Base-by-base conservation (phyloP, 2,888 invertebrate species). In the Erynnis tages region DNA sequence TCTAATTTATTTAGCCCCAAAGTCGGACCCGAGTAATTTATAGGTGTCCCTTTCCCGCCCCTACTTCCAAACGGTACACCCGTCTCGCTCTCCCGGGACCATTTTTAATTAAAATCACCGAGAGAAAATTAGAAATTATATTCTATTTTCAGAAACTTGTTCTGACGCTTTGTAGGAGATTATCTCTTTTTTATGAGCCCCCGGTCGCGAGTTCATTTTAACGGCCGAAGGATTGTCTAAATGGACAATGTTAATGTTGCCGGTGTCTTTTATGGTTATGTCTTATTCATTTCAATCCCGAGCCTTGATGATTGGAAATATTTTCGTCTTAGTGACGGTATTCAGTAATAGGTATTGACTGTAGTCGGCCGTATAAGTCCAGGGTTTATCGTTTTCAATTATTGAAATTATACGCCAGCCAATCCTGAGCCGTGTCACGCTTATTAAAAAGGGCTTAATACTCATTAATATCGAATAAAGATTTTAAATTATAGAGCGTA, bases 121-220 rank as follows among this genome's bases (percentile, higher is more conserved):
- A 67, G 85, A 88, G 87, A 85, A 85, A 88, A 89, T 89, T 87
- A 87, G 89, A 88, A 89, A 89, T 88, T 89, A 89, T 89, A 89
- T 89, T 89, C 89, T 89, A 89, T 89, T 89, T 89, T 82, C 87
- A 80, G 85, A 88, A 87, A 89, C 87, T 89, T 88, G 88, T 77
- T 84, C 86, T 80, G 87, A 81, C 63, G 87, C 78, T 87, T 88
- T 87, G 88, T 81, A 65, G 78, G 80, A 83, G 88, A 87, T 89
- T 86, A 88, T 87, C 82, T 84, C 69, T 80, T 87, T 88, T 89
- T 89, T 88, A 89, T 86, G 87, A 81, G 85, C 79, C 89, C 87
- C 89, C 57, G 76, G 84, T 71, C 78, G 86, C 76, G 79, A 74
- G 71, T 86, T 84, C 80, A 79, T 81, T 84, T 82, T 85, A 87